Evolutionary conservation across 2,113 vertebrate species (phyloP).

Genomic region (Pangasianodon hypophthalmus): DNA sequence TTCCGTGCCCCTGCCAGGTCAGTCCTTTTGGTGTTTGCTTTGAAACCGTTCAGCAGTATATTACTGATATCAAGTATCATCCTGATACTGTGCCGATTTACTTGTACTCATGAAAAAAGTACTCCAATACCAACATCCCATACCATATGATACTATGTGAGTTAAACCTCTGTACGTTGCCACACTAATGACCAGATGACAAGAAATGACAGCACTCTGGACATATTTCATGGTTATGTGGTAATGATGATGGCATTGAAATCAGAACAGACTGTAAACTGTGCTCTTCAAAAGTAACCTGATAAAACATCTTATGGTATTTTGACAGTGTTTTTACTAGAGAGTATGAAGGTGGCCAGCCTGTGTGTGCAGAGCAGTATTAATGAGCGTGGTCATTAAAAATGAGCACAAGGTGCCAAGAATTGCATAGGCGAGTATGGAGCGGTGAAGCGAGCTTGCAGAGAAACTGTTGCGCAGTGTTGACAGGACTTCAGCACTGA

Average conservation of each 20-base stretch:
- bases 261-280: neutral
- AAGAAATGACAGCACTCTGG: neutral
- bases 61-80: neutral
- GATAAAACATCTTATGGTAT: neutral
- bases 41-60: neutral
- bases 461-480: too few relatives aligned
- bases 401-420: neutral
- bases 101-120: neutral
- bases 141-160: neutral
- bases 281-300: neutral
- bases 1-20: constrained; percentile 89
- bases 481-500: neutral
- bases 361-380: neutral
- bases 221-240: neutral
- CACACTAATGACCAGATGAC: neutral
- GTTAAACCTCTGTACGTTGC: neutral
- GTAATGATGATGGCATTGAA: neutral
- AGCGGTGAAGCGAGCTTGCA: neutral
- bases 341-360: neutral
- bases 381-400: neutral
- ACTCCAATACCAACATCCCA: neutral
- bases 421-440: neutral
- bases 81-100: neutral
- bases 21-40: constrained; percentile 38
- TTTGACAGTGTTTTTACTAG: neutral